A percentile compares a stretch with the other conserved stretches of the same genome.
Evolutionary conservation across 1,140 invertebrate species (phyloP).

Genomic region (Phthorimaea operculella): DNA sequence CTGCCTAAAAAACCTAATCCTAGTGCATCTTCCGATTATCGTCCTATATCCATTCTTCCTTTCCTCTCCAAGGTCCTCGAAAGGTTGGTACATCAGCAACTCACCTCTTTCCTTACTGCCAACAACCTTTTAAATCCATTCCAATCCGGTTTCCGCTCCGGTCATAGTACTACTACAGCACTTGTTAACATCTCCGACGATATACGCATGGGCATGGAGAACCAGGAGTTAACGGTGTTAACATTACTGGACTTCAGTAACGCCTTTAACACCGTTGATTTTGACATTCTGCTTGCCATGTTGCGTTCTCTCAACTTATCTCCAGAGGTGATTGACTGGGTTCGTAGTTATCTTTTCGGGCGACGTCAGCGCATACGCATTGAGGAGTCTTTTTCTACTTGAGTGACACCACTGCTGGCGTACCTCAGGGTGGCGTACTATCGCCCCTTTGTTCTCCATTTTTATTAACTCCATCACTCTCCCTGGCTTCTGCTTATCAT

Average conservation of each 20-base stretch:
- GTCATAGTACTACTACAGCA: not conserved
- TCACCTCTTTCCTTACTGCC: not conserved
- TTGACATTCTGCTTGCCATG: not conserved
- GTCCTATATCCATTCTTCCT: not conserved
- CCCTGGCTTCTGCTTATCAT: constrained; percentile 2
- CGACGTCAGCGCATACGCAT: not conserved
- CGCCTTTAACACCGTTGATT: not conserved
- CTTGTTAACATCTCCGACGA: not conserved
- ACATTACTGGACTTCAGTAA: not conserved
- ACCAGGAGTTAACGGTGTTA: not conserved
- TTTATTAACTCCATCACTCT: not conserved
- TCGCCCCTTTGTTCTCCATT: not conserved
- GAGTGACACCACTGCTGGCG: not conserved
- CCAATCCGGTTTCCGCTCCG: not conserved
- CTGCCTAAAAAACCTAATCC: constrained; percentile 16
- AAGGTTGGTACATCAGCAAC: not conserved
- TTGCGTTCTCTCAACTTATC: not conserved
- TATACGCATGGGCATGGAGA: not conserved
- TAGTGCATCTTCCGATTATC: constrained; percentile 4
- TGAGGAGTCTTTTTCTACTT: not conserved
- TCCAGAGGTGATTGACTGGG: not conserved
- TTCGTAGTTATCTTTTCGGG: not conserved
- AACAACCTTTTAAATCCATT: constrained; percentile 1
- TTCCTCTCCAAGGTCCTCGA: constrained; percentile 1
- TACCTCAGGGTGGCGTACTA: not conserved